Evolutionary conservation across 2,888 invertebrate genomes (phyloP).

Genomic region (Eupeodes luniger): DNA sequence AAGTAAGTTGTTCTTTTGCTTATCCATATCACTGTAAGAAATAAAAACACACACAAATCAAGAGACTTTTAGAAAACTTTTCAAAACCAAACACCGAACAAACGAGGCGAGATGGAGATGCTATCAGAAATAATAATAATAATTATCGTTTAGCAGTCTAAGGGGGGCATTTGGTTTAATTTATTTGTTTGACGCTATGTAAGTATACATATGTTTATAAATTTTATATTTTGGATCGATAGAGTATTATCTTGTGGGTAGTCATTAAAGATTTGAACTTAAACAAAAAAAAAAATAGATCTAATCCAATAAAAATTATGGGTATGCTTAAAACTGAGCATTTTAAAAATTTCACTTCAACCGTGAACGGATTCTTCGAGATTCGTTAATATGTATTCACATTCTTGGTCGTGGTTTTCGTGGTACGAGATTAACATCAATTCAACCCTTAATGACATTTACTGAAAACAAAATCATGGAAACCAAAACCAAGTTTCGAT

Average conservation of each 20-base stretch:
- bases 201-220: neutral
- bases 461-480: neutral
- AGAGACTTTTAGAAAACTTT: constrained; percentile 31
- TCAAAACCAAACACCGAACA: neutral
- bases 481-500: constrained; percentile 39
- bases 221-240: neutral
- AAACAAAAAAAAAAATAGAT: neutral
- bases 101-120: constrained; percentile 35
- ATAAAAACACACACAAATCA: constrained; percentile 29
- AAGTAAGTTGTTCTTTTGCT: constrained; percentile 90
- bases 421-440: neutral
- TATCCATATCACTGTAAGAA: constrained; percentile 90
- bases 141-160: constrained; percentile 15
- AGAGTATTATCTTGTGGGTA: neutral
- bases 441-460: constrained; percentile 30
- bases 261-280: constrained; percentile 1
- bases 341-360: neutral
- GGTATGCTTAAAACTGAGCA: neutral
- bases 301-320: neutral
- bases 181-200: neutral
- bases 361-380: neutral
- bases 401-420: neutral
- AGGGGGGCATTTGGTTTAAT: neutral
- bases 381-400: neutral
- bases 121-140: constrained; percentile 38